phyloP scores from a whole-genome alignment of 2,888 invertebrate genomes.

The Hypercompe scribonia region DNA sequence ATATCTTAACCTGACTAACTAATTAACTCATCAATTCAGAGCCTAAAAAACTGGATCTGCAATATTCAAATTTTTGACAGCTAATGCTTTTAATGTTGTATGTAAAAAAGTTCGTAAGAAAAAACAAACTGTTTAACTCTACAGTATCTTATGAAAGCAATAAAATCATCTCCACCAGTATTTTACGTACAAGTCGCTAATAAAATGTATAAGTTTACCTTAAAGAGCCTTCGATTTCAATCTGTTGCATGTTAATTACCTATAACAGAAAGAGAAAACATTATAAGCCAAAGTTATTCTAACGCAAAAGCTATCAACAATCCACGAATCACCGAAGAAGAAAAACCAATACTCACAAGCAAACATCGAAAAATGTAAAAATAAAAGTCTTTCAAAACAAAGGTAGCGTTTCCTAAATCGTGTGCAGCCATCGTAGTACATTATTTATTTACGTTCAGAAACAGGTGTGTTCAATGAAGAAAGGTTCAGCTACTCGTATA shows the following conservation, averaged over 20 bases:
- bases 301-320: neutral
- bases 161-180: neutral
- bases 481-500: conserved; percentile 60
- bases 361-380: conserved; percentile 35
- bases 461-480: conserved; percentile 75
- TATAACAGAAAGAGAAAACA: conserved; percentile 10
- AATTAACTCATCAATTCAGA: too few relatives aligned
- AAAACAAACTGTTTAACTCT: neutral
- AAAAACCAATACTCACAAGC: conserved; percentile 5
- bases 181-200: neutral
- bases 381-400: conserved; percentile 35
- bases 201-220: neutral
- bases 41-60: too few relatives aligned
- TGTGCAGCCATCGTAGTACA: conserved; percentile 44
- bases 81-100: too few relatives aligned
- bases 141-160: neutral
- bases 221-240: neutral
- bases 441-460: conserved; percentile 68
- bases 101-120: too few relatives aligned
- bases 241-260: conserved; percentile 8
- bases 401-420: conserved; percentile 43
- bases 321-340: neutral
- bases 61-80: too few relatives aligned
- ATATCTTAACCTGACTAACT: too few relatives aligned
- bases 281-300: neutral